Evolutionary conservation across 2,797 vertebrate genomes (phyloP), one percentile per base, ranked within the genome.

Genomic region (Coranthus polyacanthus): DNA sequence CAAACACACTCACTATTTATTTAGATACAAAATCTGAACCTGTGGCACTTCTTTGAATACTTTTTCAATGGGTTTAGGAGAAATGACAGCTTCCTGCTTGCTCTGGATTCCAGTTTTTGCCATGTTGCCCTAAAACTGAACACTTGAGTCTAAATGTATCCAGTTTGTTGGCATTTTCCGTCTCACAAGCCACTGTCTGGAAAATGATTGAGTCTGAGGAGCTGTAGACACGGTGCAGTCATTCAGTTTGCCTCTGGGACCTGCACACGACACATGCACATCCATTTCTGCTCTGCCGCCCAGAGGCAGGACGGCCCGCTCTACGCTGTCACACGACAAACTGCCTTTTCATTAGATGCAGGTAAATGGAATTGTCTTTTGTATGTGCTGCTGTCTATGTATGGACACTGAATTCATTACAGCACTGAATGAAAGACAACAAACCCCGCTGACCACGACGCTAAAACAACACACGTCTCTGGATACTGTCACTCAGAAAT

Each of bases 271-370:
- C 53, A 53, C 72, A 7, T 22, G 37, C 60, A 60, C 71, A 52
- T 82, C 70, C 54, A 54, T 79, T 74, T 55, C 43, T 68, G 65
- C 74, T 63, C 37, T 41, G 42, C 36, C 50, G 57, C 22, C 78
- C 52, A 47, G 54, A 65, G 67, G 44, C 44, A 43, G 75, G 72
- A 51, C 51, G 17, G 62, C 72, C 65, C 46, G 84, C 83, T 82
- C 77, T 38, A 59, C 49, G 45, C 66, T 46, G 74, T 82, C 81
- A 77, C 65, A 2, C 72, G 4, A 49, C 75, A 87, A 86, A 90
- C 55, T 72, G 86, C 75, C 80, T 79, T 89, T 93, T 90, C 88
- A 92, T 91, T 92, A 88, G 53, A 67, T 1, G 22, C 78, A 80
- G 78, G 78, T 81, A 84, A 90, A 91, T 90, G 65, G 89, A 87